phyloP scores from a whole-genome alignment of 2,113 vertebrate genomes.

The Beaufortia kweichowensis region DNA sequence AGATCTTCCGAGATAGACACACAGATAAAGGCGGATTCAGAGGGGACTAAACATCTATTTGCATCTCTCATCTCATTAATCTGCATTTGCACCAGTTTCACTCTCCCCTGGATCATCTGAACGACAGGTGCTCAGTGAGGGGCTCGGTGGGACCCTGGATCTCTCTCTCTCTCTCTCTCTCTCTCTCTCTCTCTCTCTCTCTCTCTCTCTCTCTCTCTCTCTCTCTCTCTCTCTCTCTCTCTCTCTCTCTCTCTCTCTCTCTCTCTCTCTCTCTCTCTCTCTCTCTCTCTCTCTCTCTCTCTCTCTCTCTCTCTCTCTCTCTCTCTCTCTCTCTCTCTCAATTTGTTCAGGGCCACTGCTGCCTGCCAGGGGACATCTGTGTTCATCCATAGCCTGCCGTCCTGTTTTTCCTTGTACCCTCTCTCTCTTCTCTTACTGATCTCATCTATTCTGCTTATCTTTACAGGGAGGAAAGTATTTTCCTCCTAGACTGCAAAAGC shows the following conservation, averaged over 20 bases:
- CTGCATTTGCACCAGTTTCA: constrained; percentile 40
- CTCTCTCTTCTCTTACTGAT: constrained; percentile 11
- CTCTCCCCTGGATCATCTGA: constrained; percentile 47
- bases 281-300: constrained; percentile 18
- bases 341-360: constrained; percentile 23
- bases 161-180: not conserved
- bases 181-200: constrained; percentile 36
- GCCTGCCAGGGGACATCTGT: constrained; percentile 18
- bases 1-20: not conserved
- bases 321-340: not conserved
- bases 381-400: constrained; percentile 8
- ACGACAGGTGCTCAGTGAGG: constrained; percentile 58
- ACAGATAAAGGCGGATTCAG: constrained; percentile 16
- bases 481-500: no score
- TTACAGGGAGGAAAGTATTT: no score
- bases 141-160: constrained; percentile 8
- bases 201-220: constrained; percentile 13
- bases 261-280: not conserved
- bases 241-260: not conserved
- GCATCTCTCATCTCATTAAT: constrained; percentile 26
- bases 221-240: constrained; percentile 31
- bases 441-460: constrained; percentile 5
- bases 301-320: constrained; percentile 33
- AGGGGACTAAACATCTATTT: constrained; percentile 21
- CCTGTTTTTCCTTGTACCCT: not conserved